Evolutionary conservation across 2,888 invertebrate genomes (phyloP).

Genomic region (Drosophila stalkeri): DNA sequence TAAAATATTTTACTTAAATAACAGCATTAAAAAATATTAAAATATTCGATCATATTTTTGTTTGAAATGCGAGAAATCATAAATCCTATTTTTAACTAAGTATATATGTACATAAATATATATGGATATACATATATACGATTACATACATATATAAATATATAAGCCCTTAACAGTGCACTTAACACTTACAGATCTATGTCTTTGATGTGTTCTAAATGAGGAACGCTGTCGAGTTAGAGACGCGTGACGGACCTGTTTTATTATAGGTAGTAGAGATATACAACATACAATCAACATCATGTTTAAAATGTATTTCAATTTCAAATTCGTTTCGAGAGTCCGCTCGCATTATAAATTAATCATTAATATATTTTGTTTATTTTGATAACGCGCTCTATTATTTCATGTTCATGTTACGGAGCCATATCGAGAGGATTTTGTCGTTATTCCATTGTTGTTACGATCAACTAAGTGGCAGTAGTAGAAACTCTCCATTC

Average conservation of each 20-base stretch:
- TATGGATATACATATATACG: slow-evolving; percentile 21
- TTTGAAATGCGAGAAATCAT: slow-evolving; percentile 51
- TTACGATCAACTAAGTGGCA: slow-evolving; percentile 6
- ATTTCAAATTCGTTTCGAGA: slow-evolving; percentile 19
- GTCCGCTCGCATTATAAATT: slow-evolving; percentile 12
- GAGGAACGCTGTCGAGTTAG: slow-evolving; percentile 89
- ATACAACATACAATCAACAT: slow-evolving; percentile 59
- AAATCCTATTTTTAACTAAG: slow-evolving; percentile 51
- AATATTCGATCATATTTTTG: slow-evolving; percentile 13
- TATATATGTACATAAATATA: slow-evolving; percentile 33
- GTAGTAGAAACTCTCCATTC: slow-evolving; percentile 30
- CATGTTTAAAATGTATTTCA: slow-evolving; percentile 44
- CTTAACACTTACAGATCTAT: slow-evolving; percentile 88
- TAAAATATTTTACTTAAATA: slow-evolving; percentile 20
- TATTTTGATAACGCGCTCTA: background rate
- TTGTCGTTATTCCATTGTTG: slow-evolving; percentile 19
- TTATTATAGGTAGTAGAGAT: slow-evolving; percentile 74
- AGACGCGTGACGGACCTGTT: slow-evolving; percentile 90
- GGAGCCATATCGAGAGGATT: slow-evolving; percentile 2
- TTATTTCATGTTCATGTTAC: background rate
- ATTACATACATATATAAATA: slow-evolving; percentile 49
- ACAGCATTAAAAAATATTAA: slow-evolving; percentile 26
- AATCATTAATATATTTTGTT: slow-evolving; percentile 3
- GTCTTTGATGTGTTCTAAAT: slow-evolving; percentile 89
- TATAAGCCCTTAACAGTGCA: slow-evolving; percentile 74